Base-by-base conservation (phyloP, 2,888 invertebrate genomes). In the Drosophila mayaguana region DNA sequence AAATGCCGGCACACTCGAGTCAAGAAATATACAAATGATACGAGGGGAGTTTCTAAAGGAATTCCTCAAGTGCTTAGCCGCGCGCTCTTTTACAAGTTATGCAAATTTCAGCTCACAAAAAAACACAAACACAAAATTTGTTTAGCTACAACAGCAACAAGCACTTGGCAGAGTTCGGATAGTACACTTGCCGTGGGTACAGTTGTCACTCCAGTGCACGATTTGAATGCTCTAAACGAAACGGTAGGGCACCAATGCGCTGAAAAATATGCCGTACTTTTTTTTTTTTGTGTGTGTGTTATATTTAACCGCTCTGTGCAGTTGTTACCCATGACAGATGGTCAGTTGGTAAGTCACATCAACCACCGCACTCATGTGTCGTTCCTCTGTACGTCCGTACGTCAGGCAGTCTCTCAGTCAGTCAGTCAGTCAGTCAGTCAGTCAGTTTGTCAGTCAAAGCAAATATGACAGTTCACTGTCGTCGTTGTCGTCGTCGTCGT, bases 281-380 rank as follows among this genome's bases (percentile, higher is more conserved):
- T 76, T 80, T 75, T 55, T 38, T 3, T 40, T 9, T 80, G 74
- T 18, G 20, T 7, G 8, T n/a, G 20, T 7, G 8, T n/a, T 18
- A 53, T 65, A 77, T 20, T 25, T 22, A 32, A 32, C 32, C 32
- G 32, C 32, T 54, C 38, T 22, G 40, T 14, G 18, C 67, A 66
- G 63, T 72, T 67, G 68, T 64, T 70, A 75, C 69, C 79, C 85
- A 83, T 90, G 90, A 91, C 91, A 91, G 91, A 91, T 91, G 91
- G 91, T 91, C 91, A 91, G 90, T 87, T 83, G 84, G 83, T 84
- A 87, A 88, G 86, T 86, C 88, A 83, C 73, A 83, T 83, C 88
- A 83, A 81, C 81, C 88, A 85, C 81, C 88, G 76, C 68, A 67
- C 64, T 48, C 77, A 65, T 54, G 54, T 43, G 59, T 59, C 79